These are phyloP conservation scores for Anastatus disparis DNA, from an alignment of 1,140 invertebrate species.

Conservation along the genomic window DNA sequence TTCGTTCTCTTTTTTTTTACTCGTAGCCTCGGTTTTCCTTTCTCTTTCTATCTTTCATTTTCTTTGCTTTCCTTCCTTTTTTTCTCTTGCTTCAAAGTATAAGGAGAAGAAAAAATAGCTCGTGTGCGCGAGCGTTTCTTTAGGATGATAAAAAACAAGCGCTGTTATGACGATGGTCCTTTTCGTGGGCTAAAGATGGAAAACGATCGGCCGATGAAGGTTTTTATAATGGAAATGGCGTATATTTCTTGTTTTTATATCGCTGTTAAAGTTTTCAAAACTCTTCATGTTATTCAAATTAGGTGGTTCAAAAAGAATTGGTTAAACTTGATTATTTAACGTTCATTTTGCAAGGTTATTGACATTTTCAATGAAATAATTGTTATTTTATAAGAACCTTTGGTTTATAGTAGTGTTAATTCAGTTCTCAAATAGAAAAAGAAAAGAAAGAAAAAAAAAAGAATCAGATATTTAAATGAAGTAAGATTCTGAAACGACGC, in stretches of 20 bases:
- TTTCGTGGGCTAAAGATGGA: slow-evolving; percentile 23
- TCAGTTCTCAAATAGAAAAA: no score
- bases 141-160: slow-evolving; percentile 38
- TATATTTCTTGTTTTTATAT: slow-evolving; percentile 17
- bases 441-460: no score
- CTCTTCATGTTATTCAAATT: slow-evolving; percentile 19
- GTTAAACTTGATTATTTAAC: no score
- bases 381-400: no score
- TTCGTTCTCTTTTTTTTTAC: no score
- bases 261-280: not conserved
- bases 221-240: slow-evolving; percentile 29
- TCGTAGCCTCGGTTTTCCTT: slow-evolving; percentile 36
- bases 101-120: slow-evolving; percentile 1
- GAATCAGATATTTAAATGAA: no score
- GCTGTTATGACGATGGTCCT: slow-evolving; percentile 5
- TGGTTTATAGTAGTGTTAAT: no score
- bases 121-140: slow-evolving; percentile 8
- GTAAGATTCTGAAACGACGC: no score
- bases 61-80: slow-evolving; percentile 27
- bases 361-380: no score
- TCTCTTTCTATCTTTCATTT: slow-evolving; percentile 47
- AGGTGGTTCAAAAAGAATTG: no score
- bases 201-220: slow-evolving; percentile 18
- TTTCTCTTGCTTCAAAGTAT: not conserved
- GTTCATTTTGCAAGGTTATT: no score